Evolutionary conservation across 1,140 invertebrate genomes (phyloP).

Genomic region (Colletes gigas): DNA sequence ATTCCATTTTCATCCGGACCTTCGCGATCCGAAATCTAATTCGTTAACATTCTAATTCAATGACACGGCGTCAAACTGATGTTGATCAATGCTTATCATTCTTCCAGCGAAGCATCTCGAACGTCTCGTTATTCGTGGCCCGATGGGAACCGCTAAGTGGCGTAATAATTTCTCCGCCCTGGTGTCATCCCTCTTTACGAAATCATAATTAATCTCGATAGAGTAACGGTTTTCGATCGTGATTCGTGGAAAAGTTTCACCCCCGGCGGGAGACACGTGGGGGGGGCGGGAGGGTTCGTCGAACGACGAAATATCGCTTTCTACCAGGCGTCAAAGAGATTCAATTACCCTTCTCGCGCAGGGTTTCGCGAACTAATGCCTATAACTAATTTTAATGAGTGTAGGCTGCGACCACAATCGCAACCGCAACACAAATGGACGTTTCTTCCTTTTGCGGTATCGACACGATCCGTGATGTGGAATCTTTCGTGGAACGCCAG

Average conservation of each 20-base stretch:
- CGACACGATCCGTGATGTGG: constrained; percentile 44
- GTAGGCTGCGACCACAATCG: constrained; percentile 32
- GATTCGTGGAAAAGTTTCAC: constrained; percentile 60
- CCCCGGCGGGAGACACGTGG: background rate
- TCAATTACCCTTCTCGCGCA: constrained; percentile 59
- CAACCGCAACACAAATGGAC: constrained; percentile 32
- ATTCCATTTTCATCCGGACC: background rate
- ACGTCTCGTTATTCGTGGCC: constrained; percentile 40
- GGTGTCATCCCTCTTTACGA: constrained; percentile 46
- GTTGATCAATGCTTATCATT: constrained; percentile 17
- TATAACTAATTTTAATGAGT: constrained; percentile 54
- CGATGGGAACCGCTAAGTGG: constrained; percentile 51
- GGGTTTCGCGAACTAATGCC: constrained; percentile 48
- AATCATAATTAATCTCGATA: constrained; percentile 64
- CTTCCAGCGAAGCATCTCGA: background rate
- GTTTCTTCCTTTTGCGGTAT: constrained; percentile 37
- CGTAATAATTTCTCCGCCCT: constrained; percentile 52
- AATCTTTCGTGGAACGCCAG: constrained; percentile 63
- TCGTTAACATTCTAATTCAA: background rate
- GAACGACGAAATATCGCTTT: constrained; percentile 53
- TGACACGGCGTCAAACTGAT: background rate
- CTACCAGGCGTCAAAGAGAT: constrained; percentile 58
- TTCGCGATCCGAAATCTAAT: background rate
- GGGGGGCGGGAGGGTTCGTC: constrained; percentile 4
- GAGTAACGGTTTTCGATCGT: constrained; percentile 40